phyloP scores from a whole-genome alignment of 2,888 invertebrate species.

The Drepanosiphum platanoidis region DNA sequence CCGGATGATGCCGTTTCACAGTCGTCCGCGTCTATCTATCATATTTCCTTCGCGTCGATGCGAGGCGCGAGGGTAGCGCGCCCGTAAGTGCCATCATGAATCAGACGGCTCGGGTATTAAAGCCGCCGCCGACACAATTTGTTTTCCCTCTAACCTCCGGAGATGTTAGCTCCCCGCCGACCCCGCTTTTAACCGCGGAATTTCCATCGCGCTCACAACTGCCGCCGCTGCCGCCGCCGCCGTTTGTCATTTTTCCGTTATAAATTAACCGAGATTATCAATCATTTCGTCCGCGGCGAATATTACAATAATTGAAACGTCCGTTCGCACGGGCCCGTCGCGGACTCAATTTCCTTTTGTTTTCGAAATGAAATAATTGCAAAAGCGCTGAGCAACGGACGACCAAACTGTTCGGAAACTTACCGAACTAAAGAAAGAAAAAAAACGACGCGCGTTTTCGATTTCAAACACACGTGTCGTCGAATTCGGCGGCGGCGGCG shows the following conservation, averaged over 20 bases:
- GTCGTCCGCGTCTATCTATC: constrained; percentile 38
- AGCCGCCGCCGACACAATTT: constrained; percentile 45
- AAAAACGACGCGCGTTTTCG: too few species aligned
- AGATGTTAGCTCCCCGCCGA: neutral
- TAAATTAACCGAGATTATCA: constrained; percentile 33
- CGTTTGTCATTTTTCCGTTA: constrained; percentile 11
- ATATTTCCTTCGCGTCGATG: constrained; percentile 36
- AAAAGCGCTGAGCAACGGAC: too few species aligned
- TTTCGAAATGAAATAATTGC: neutral
- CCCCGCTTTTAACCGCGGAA: neutral
- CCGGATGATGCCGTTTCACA: constrained; percentile 18
- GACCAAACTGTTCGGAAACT: too few species aligned
- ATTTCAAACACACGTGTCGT: too few species aligned
- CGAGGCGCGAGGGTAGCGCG: neutral
- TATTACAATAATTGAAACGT: constrained; percentile 30
- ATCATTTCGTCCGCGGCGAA: constrained; percentile 16
- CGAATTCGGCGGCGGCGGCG: too few species aligned
- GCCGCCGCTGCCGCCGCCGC: neutral
- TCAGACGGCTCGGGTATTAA: constrained; percentile 29
- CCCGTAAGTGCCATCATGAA: constrained; percentile 50
- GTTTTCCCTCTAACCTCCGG: constrained; percentile 26
- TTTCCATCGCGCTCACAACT: neutral
- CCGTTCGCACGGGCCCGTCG: constrained; percentile 5
- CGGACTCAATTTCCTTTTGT: constrained; percentile 8
- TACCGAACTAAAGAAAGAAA: too few species aligned